Evolutionary conservation across 1,140 invertebrate genomes (phyloP).

Genomic region (Protaetia brevitarsis): DNA sequence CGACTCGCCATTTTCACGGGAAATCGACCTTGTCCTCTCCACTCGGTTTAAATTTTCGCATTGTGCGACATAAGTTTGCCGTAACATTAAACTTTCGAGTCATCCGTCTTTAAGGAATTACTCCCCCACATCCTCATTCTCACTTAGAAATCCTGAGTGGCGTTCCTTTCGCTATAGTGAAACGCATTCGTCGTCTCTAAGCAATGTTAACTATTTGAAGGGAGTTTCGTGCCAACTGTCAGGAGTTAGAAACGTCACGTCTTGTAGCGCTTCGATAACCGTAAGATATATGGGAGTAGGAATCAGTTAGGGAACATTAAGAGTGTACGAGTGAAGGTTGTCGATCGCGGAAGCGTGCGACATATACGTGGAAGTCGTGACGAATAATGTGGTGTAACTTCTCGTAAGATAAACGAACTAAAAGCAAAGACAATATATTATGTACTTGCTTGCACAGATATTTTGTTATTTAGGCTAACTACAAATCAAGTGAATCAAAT

Average conservation of each 20-base stretch:
- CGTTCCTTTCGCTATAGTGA: not conserved
- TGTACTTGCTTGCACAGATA: no score
- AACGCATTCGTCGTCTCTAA: not conserved
- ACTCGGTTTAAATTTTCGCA: constrained; percentile 3
- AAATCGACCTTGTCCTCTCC: not conserved
- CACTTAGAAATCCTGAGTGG: not conserved
- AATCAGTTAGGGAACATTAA: no score
- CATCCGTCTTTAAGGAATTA: constrained; percentile 2
- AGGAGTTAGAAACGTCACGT: not conserved
- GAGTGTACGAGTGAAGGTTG: no score
- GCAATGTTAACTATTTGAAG: not conserved
- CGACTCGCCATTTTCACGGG: not conserved
- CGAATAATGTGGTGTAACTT: no score
- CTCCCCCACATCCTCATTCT: not conserved
- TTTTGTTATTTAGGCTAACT: no score
- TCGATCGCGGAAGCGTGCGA: no score
- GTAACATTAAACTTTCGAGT: constrained; percentile 1
- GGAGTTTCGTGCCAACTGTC: not conserved
- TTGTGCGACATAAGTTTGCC: constrained; percentile 1
- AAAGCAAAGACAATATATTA: no score
- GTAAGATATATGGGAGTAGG: no score
- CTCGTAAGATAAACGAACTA: no score
- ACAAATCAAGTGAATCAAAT: no score
- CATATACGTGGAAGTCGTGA: no score
- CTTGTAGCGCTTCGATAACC: no score